Evolutionary conservation across 2,797 vertebrate genomes (phyloP).

Genomic region (Protonibea diacanthus): DNA sequence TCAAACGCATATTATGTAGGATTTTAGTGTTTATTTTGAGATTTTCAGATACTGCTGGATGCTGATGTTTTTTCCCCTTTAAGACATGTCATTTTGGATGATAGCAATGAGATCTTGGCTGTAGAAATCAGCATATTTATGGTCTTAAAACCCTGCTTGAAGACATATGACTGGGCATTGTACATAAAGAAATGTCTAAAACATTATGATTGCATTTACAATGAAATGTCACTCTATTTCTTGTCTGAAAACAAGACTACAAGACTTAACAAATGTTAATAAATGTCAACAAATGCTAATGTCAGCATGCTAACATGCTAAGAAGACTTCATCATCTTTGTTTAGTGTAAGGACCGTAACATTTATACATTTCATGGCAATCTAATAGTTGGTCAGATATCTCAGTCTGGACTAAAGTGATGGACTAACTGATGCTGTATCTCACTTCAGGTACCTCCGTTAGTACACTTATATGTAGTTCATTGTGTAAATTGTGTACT

Average conservation of each 20-base stretch:
- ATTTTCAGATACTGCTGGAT: neutral
- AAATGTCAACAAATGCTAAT: too few relatives aligned
- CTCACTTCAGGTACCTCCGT: too few relatives aligned
- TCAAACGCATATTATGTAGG: too few relatives aligned
- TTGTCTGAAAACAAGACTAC: neutral
- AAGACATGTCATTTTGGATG: neutral
- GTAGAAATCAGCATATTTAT: neutral
- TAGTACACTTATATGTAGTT: too few relatives aligned
- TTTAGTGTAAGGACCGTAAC: neutral
- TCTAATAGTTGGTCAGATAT: neutral
- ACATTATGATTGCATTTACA: neutral
- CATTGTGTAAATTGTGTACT: too few relatives aligned
- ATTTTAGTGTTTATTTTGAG: neutral
- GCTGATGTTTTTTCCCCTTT: neutral
- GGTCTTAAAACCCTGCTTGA: neutral
- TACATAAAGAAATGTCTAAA: neutral
- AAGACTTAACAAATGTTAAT: neutral
- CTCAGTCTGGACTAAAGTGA: neutral
- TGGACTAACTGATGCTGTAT: neutral
- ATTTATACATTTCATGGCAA: neutral
- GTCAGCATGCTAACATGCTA: too few relatives aligned
- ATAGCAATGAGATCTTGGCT: neutral
- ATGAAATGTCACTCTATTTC: neutral
- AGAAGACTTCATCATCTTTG: neutral
- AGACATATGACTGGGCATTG: neutral